phyloP scores from a whole-genome alignment of 2,888 invertebrate genomes.

The Ernsta delagoae region DNA sequence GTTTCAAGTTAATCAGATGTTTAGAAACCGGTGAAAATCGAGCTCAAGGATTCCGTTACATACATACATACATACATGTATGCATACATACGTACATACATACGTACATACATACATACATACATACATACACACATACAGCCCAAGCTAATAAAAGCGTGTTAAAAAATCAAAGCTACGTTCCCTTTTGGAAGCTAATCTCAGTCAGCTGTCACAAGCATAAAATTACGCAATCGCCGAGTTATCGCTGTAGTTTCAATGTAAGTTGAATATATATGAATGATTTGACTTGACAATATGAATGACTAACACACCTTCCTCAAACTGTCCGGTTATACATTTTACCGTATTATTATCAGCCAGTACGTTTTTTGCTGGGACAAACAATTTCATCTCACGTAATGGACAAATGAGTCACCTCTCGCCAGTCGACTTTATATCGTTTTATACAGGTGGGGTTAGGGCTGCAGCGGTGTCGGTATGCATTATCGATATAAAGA shows the following conservation, averaged over 20 bases:
- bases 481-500: no score
- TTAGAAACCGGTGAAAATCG: no score
- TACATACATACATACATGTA: no score
- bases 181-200: neutral
- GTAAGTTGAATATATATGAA: neutral
- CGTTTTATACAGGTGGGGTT: slow-evolving; percentile 20
- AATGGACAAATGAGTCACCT: slow-evolving; percentile 27
- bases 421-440: slow-evolving; percentile 12
- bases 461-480: neutral
- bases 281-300: neutral
- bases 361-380: slow-evolving; percentile 24
- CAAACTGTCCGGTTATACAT: slow-evolving; percentile 3
- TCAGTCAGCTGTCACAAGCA: neutral
- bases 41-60: no score
- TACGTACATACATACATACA: no score
- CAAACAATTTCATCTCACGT: slow-evolving; percentile 31
- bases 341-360: slow-evolving; percentile 21
- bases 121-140: no score
- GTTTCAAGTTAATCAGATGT: no score
- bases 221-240: neutral
- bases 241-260: neutral
- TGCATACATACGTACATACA: no score
- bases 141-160: no score
- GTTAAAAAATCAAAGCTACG: no score
- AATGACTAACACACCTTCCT: neutral